A percentile compares a stretch with the other conserved stretches of the same genome.
These are phyloP conservation scores for Pyrocoelia pectoralis DNA, from an alignment of 2,888 invertebrate genomes.

Conservation along the genomic window DNA sequence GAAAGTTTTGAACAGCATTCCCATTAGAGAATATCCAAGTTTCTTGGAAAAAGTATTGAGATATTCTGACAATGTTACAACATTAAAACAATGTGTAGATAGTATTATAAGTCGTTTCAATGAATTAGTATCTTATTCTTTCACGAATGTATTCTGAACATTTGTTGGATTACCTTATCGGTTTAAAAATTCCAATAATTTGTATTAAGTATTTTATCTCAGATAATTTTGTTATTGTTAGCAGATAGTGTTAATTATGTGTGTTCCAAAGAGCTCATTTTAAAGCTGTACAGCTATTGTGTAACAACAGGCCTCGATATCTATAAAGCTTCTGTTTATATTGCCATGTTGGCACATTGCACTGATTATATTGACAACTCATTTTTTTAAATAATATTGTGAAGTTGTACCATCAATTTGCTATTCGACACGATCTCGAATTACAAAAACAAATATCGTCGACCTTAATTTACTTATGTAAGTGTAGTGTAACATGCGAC, in stretches of 20 bases:
- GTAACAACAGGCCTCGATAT: slow-evolving; percentile 4
- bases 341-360: slow-evolving; percentile 11
- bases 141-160: slow-evolving; percentile 8
- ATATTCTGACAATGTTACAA: slow-evolving; percentile 29
- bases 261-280: neutral
- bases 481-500: slow-evolving; percentile 24
- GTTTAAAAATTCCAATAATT: slow-evolving; percentile 11
- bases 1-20: slow-evolving; percentile 35
- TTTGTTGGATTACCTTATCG: slow-evolving; percentile 41
- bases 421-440: slow-evolving; percentile 12
- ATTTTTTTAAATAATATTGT: slow-evolving; percentile 13
- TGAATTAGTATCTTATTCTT: slow-evolving; percentile 6
- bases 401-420: neutral
- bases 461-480: slow-evolving; percentile 38
- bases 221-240: slow-evolving; percentile 17
- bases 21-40: slow-evolving; percentile 21
- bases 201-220: slow-evolving; percentile 13
- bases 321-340: slow-evolving; percentile 15
- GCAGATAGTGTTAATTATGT: neutral
- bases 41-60: slow-evolving; percentile 32
- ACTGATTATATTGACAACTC: slow-evolving; percentile 6
- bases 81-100: slow-evolving; percentile 17
- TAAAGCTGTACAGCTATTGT: neutral
- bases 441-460: slow-evolving; percentile 32
- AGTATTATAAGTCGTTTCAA: slow-evolving; percentile 4